Percentiles rank a stretch among this genome's conserved stretches.
Conservation (phyloP, 2,113 vertebrate genomes). For the Hemibagrus wyckioides region DNA sequence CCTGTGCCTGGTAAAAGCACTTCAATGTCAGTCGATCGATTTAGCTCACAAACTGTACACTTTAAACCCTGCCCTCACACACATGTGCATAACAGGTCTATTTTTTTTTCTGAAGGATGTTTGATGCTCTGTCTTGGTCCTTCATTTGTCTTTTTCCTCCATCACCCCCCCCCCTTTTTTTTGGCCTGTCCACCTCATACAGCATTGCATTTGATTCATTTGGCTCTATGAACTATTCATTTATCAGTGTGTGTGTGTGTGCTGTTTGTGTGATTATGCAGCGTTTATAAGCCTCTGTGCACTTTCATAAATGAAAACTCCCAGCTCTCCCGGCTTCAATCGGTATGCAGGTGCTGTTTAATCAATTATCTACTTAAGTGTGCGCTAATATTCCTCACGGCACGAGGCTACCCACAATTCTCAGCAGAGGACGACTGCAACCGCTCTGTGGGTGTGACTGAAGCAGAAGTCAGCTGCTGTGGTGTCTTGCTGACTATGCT, state of each 20-base stretch:
- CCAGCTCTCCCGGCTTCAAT: slow-evolving; percentile 24
- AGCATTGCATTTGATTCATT: slow-evolving; percentile 34
- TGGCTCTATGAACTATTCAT: slow-evolving; percentile 44
- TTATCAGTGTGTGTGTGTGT: neutral
- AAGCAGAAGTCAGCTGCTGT: neutral
- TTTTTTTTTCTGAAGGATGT: neutral
- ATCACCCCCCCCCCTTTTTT: slow-evolving; percentile 9
- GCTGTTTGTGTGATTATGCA: neutral
- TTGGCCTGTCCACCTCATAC: neutral
- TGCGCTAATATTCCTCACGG: slow-evolving; percentile 31
- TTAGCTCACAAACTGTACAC: neutral
- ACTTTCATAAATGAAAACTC: neutral
- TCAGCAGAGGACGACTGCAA: neutral
- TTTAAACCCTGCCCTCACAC: neutral
- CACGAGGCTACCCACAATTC: slow-evolving; percentile 35
- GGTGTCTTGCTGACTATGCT: neutral
- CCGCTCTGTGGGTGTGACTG: neutral
- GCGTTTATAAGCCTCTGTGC: neutral
- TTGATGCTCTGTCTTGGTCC: slow-evolving; percentile 7
- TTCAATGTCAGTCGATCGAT: neutral
- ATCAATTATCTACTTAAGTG: slow-evolving; percentile 17
- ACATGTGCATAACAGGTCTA: neutral
- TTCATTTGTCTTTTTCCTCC: slow-evolving; percentile 31
- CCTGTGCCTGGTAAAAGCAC: neutral
- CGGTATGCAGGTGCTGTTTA: slow-evolving; percentile 30